Percentiles rank a stretch among this genome's conserved stretches.
These are phyloP conservation scores for Elegia similella DNA, from an alignment of 2,888 invertebrate genomes.

Conservation along the genomic window DNA sequence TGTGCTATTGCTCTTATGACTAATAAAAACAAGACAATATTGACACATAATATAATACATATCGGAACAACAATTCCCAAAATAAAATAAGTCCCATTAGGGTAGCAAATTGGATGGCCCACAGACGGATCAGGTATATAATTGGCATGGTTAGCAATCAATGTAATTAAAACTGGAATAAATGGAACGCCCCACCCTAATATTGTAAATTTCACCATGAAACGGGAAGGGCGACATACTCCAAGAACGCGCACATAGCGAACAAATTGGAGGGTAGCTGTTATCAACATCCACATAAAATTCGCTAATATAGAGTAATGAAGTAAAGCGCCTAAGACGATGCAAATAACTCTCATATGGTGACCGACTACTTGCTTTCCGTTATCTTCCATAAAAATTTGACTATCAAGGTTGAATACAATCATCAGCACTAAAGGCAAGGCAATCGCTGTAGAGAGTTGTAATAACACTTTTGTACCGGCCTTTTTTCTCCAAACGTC, in stretches of 20 bases:
- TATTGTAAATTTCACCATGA: slow-evolving; percentile 83
- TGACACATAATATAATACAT: slow-evolving; percentile 71
- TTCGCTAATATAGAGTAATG: slow-evolving; percentile 86
- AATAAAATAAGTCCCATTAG: slow-evolving; percentile 71
- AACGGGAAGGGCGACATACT: slow-evolving; percentile 78
- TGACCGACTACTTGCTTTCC: slow-evolving; percentile 41
- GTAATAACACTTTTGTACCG: slow-evolving; percentile 84
- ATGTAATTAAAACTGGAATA: slow-evolving; percentile 75
- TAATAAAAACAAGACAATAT: slow-evolving; percentile 76
- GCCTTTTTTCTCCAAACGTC: slow-evolving; percentile 83
- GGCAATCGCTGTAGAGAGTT: slow-evolving; percentile 83
- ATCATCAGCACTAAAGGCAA: slow-evolving; percentile 78
- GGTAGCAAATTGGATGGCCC: slow-evolving; percentile 74
- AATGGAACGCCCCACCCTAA: slow-evolving; percentile 84
- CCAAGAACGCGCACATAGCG: slow-evolving; percentile 86
- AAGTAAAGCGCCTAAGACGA: slow-evolving; percentile 81
- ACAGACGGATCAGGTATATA: slow-evolving; percentile 59
- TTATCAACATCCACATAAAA: slow-evolving; percentile 88
- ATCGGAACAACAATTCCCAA: slow-evolving; percentile 79
- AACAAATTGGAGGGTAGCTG: slow-evolving; percentile 85
- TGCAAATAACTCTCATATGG: slow-evolving; percentile 63
- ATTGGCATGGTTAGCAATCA: slow-evolving; percentile 64
- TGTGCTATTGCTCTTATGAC: slow-evolving; percentile 78
- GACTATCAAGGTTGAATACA: slow-evolving; percentile 56
- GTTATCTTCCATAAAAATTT: slow-evolving; percentile 45